Evolutionary conservation across 2,113 vertebrate species (phyloP), one percentile per base, ranked within the genome.

Genomic region (Pantherophis guttatus): DNA sequence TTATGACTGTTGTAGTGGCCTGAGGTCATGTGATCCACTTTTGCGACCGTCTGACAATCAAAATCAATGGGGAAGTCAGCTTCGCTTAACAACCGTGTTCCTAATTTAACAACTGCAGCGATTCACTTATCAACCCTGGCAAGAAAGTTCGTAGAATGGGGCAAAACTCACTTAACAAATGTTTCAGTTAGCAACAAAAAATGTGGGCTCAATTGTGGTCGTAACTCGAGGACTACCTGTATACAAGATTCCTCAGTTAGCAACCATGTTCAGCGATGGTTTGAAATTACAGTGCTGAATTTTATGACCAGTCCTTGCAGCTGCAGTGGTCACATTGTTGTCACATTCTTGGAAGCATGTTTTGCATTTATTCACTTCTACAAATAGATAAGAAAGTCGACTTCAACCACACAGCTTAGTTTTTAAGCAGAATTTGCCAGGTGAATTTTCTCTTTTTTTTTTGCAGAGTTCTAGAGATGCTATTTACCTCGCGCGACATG

Each of bases 401-500:
- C 8, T 44, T 81, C 75, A 81, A 44, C 6, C 33, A 21, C 13
- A 44, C 33, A 75, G 0, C 33, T 8, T 3, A 2, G 0, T 48
- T 8, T 58, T 23, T 62, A 44, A 21, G 52, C 2, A 1, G 23
- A 7, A 12, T 95, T 52, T 85, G 29, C 3, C 24, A 86, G 0
- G 6, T 21, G 21, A 0, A 4, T 59, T 0, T 6, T 87, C 92
- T 65, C 48, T 50, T 4, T 7, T 87, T 93, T 11, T 91, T 70
- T n/a, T 65, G 29, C 96, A 99, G 99, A 99, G 97, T 91, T 98
- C 99, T 15, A 88, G 98, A 0, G 98, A 99, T 93, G 98, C 98
- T 0, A 33, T 96, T 1, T 99, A 99, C 91, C 97, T 99, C 23
- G 98, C 99, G 0, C 98, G 99, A 39, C 99, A 99, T 0, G 98